Evolutionary conservation across 1,140 invertebrate genomes (phyloP).

Genomic region (Archegozetes longisetosus): DNA sequence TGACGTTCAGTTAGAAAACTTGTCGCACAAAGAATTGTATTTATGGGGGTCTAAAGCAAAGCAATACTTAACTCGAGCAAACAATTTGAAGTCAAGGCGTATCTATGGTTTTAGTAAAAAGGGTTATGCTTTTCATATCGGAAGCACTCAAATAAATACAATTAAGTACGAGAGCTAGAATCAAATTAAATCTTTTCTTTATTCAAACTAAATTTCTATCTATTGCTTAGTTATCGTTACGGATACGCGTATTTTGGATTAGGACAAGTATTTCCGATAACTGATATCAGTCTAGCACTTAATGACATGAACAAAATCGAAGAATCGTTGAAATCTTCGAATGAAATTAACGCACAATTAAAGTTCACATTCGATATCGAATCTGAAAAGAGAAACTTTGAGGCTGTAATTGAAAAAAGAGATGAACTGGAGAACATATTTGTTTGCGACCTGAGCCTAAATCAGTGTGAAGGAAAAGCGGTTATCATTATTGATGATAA

Average conservation of each 20-base stretch:
- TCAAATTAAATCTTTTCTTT: not conserved
- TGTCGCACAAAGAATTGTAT: not conserved
- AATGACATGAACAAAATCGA: not conserved
- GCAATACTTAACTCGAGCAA: not conserved
- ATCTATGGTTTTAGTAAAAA: not conserved
- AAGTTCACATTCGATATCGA: not conserved
- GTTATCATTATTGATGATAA: not conserved
- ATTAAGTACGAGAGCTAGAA: not conserved
- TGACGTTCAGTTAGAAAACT: not conserved
- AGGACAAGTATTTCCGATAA: not conserved
- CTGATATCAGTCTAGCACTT: not conserved
- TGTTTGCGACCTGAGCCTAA: not conserved
- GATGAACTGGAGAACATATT: not conserved
- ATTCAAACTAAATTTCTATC: not conserved
- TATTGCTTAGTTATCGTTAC: not conserved
- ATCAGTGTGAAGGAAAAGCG: not conserved
- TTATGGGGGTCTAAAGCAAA: not conserved
- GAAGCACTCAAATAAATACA: not conserved
- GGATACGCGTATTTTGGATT: not conserved
- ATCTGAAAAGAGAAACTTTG: not conserved
- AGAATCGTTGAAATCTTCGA: too few relatives aligned
- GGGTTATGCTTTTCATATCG: not conserved
- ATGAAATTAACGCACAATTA: too few relatives aligned
- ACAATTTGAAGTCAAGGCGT: not conserved
- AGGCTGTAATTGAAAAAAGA: not conserved